Evolutionary conservation across 2,888 invertebrate species (phyloP).

Genomic region (Cephus pulcher): DNA sequence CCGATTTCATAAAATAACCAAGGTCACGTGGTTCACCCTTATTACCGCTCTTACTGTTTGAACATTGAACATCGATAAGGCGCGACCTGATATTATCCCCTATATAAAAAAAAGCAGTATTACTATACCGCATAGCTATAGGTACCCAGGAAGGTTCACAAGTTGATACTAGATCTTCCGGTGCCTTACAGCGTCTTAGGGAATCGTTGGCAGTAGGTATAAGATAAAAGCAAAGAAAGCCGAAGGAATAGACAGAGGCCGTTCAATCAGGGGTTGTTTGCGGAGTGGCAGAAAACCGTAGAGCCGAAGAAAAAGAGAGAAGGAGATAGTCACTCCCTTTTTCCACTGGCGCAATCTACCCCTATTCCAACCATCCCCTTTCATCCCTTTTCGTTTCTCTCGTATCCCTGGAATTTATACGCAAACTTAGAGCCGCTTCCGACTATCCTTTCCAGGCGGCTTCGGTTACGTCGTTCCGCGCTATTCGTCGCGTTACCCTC

Average conservation of each 20-base stretch:
- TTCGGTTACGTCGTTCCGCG: slow-evolving; percentile 13
- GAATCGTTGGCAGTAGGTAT: not conserved
- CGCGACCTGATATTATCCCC: not conserved
- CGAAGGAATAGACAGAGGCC: slow-evolving; percentile 2
- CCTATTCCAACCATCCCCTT: not conserved
- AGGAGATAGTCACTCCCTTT: not conserved
- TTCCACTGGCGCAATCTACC: not conserved
- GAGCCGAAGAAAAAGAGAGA: not conserved
- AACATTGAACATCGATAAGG: not conserved
- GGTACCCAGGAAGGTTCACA: not conserved
- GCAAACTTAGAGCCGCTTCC: slow-evolving; percentile 33
- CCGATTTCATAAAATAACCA: not conserved
- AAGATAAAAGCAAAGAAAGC: not conserved
- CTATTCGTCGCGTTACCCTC: slow-evolving; percentile 28
- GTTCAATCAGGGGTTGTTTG: slow-evolving; percentile 33
- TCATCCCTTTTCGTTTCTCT: slow-evolving; percentile 19
- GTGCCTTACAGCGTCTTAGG: not conserved
- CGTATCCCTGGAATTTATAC: slow-evolving; percentile 39
- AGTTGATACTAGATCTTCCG: not conserved
- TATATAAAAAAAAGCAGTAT: not conserved
- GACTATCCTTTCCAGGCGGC: not conserved
- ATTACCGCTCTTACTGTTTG: not conserved
- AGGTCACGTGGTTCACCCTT: not conserved
- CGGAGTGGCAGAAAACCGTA: slow-evolving; percentile 20
- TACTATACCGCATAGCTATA: not conserved